Base-by-base conservation (phyloP, 64 coral and sea anemone genomes). In the Astreopora myriophthalma region DNA sequence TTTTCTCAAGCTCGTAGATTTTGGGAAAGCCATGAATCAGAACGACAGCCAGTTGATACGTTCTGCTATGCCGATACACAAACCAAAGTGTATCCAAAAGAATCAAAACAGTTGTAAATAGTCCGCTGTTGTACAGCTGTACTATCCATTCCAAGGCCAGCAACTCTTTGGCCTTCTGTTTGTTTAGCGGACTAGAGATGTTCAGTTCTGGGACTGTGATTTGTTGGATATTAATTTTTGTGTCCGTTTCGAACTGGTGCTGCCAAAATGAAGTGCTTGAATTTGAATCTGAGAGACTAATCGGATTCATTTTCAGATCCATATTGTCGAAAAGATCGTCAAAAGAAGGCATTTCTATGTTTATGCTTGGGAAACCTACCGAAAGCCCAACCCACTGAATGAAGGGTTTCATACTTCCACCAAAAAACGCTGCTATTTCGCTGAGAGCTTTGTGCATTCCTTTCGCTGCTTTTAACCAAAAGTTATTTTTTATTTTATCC, bases 61-160 rank as follows among this genome's bases (percentile, higher is more conserved):
- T 95, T 63, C 42, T 95, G 75, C 84, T 83, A 49, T 95, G 90
- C 48, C 94, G 84, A 73, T 79, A 95, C 5, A 92, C 71, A 80
- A 95, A 95, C 94, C 94, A 95, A 75, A 83, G 37, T 22, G 87
- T 19, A 8, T 95, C 89, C 46, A 95, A 58, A 14, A 92, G 71
- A 28, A 95, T 12, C n/a, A 95, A 84, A 74, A 92, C 28, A 10
- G 65, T 58, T 0, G 89, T 81, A 23, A 95, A 83, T 20, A 95
- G 55, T 29, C 94, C 94, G n/a, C 63, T 87, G 34, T 66, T 63
- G 25, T 80, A 51, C 23, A 95, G 14, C n/a, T 84, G 17, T 23
- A 92, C 67, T 12, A 95, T 67, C 94, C 94, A 95, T 8, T 95
- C 94, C 37, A 95, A 87, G 27, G 85, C 94, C 9, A 95, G 68